Conservation (phyloP, 2,888 invertebrate species). For the Sphecodes monilicornis region DNA sequence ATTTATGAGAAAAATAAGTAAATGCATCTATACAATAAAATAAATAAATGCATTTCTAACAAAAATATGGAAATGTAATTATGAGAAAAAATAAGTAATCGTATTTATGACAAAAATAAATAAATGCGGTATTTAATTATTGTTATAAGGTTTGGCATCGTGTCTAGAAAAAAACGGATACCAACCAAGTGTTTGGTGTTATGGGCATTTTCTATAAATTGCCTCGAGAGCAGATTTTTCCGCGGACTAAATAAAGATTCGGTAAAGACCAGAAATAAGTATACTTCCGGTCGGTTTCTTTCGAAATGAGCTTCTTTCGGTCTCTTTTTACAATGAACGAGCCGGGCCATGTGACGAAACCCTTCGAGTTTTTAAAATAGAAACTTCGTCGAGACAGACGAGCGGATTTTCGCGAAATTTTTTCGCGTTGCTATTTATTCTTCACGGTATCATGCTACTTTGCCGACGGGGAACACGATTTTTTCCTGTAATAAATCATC, state of each 20-base stretch:
- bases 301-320: constrained; percentile 21
- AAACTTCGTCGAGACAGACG: constrained; percentile 16
- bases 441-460: neutral
- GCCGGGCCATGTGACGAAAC: constrained; percentile 31
- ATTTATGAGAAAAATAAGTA: too few relatives aligned
- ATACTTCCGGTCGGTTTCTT: constrained; percentile 66
- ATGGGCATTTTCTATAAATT: too few relatives aligned
- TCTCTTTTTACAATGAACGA: constrained; percentile 12
- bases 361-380: constrained; percentile 51
- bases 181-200: too few relatives aligned
- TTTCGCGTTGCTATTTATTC: neutral
- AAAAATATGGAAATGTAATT: too few relatives aligned
- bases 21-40: too few relatives aligned
- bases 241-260: neutral
- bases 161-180: too few relatives aligned
- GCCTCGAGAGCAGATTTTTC: too few relatives aligned
- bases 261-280: constrained; percentile 71
- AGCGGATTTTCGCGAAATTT: constrained; percentile 27
- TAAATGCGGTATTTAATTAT: too few relatives aligned
- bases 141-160: too few relatives aligned
- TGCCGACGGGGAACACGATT: neutral
- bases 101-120: too few relatives aligned
- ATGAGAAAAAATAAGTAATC: too few relatives aligned
- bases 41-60: too few relatives aligned
- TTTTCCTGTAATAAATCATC: neutral